Evolutionary conservation across 1,140 invertebrate genomes (phyloP).

Genomic region (Hylyphantes graminicola): DNA sequence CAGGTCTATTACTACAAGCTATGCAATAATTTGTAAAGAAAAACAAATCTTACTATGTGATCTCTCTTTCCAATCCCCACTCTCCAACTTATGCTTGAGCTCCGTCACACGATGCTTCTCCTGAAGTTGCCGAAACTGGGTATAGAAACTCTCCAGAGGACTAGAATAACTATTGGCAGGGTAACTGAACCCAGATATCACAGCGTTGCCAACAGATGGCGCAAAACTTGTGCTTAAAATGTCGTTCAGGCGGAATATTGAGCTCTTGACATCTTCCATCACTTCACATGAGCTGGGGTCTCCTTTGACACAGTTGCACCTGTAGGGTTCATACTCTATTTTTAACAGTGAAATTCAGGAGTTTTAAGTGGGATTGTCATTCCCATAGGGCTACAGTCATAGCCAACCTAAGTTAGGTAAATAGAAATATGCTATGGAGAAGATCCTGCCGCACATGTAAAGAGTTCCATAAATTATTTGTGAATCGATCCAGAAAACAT

Average conservation of each 20-base stretch:
- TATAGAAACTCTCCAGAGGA: conserved; percentile 41
- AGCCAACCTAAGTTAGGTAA: too few species aligned
- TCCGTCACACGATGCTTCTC: conserved; percentile 35
- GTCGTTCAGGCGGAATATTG: conserved; percentile 35
- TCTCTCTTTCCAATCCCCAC: not conserved
- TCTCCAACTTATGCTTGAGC: conserved; percentile 29
- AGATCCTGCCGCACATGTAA: too few species aligned
- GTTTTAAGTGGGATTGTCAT: too few species aligned
- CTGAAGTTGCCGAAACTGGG: conserved; percentile 36
- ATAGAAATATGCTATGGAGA: too few species aligned
- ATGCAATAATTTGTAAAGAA: too few species aligned
- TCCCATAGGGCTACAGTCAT: too few species aligned
- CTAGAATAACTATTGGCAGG: not conserved
- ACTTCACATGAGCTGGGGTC: conserved; percentile 23
- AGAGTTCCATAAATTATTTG: too few species aligned
- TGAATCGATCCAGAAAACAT: too few species aligned
- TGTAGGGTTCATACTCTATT: not conserved
- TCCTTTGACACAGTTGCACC: conserved; percentile 32
- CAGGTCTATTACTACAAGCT: too few species aligned
- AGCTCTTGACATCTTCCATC: conserved; percentile 48
- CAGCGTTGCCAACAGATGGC: conserved; percentile 17
- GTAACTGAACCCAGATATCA: not conserved
- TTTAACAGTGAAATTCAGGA: too few species aligned
- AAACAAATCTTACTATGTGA: too few species aligned
- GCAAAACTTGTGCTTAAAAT: conserved; percentile 40